These are phyloP conservation scores for Acanthosepion lycidas DNA, from an alignment of 2,888 invertebrate species.

Conservation along the genomic window DNA sequence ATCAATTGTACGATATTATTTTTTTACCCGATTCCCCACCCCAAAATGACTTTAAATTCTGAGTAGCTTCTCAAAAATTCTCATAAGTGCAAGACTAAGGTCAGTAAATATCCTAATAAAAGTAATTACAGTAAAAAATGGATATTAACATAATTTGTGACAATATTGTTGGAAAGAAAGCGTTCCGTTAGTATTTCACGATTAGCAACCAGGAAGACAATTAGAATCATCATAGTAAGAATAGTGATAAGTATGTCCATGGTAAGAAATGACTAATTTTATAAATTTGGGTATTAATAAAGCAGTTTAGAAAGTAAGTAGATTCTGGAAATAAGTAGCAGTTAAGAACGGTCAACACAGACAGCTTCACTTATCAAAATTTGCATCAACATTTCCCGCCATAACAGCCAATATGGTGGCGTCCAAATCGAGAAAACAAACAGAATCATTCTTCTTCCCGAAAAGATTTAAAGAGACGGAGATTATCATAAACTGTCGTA, in stretches of 20 bases:
- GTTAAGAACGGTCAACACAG: not conserved
- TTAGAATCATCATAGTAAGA: not conserved
- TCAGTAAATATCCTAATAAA: too few relatives aligned
- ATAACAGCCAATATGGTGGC: not conserved
- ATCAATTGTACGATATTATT: too few relatives aligned
- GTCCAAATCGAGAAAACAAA: not conserved
- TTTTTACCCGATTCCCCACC: too few relatives aligned
- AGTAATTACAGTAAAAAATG: too few relatives aligned
- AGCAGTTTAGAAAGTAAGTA: not conserved
- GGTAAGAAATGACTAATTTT: not conserved
- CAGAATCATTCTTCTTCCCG: not conserved
- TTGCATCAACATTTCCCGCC: not conserved
- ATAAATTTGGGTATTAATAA: not conserved
- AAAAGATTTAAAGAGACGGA: not conserved
- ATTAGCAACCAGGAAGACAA: not conserved
- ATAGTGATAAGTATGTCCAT: not conserved
- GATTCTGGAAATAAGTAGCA: conserved; percentile 1
- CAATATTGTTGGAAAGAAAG: not conserved
- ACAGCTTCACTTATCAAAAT: not conserved
- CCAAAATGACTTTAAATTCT: too few relatives aligned
- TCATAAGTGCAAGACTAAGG: too few relatives aligned
- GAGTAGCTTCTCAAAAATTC: too few relatives aligned
- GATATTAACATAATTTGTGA: not conserved
- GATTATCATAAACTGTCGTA: not conserved
- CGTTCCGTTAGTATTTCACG: not conserved